Evolutionary conservation across 1,140 invertebrate species (phyloP).

Genomic region (Acyrthosiphon pisum): DNA sequence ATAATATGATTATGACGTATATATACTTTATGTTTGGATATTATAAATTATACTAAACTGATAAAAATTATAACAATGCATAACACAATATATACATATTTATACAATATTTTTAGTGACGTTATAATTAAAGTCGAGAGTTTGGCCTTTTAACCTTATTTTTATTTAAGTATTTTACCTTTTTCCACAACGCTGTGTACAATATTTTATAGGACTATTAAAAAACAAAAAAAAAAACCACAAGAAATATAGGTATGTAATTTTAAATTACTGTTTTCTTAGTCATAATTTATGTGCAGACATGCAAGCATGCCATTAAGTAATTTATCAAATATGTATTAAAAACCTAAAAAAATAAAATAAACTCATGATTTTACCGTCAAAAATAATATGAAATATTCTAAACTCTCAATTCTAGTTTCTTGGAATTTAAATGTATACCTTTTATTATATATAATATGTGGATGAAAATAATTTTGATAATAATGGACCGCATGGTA

Average conservation of each 20-base stretch:
- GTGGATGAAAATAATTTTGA: background rate
- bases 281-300: background rate
- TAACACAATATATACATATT: background rate
- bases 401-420: background rate
- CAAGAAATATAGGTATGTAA: background rate
- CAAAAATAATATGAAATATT: background rate
- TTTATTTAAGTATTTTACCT: background rate
- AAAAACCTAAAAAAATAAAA: background rate
- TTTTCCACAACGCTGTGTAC: background rate
- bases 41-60: no score
- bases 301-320: background rate
- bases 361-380: background rate
- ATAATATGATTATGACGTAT: no score
- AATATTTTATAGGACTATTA: background rate
- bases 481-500: background rate
- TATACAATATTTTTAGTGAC: no score
- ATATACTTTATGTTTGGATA: no score
- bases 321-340: conserved; percentile 11
- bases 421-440: background rate
- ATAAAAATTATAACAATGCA: background rate
- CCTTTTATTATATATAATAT: background rate
- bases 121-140: background rate
- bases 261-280: conserved; percentile 6
- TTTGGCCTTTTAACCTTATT: conserved; percentile 23
- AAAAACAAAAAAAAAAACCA: background rate